Evolutionary conservation across 2,113 vertebrate species (phyloP), one percentile per base, ranked within the genome.

Genomic region (Semnornis frantzii): DNA sequence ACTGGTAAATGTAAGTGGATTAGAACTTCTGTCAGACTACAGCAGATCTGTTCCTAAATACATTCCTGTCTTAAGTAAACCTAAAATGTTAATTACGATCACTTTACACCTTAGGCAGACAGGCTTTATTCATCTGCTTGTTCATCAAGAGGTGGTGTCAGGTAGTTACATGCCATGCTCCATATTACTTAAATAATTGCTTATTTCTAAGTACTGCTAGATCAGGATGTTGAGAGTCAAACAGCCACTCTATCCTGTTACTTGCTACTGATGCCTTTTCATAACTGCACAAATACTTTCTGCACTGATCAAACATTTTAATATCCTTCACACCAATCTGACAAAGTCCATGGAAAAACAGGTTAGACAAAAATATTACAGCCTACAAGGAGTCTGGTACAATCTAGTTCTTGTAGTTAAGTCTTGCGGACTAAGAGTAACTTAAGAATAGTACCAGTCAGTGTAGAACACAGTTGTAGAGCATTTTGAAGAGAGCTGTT

Each of bases 311-410:
- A 72, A 87, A 82, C 30, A 68, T 59, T 81, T 85, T 82, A 74
- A 39, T 60, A 81, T 42, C 33, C 34, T 69, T 75, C 64, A 37
- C 54, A 85, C 24, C 69, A 54, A 77, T 76, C 63, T 81, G 82
- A 64, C 68, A 81, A 79, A 71, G 60, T 62, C 85, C 57, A 21
- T 70, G 54, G 73, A 94, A 93, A 84, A 94, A 84, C 76, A 92
- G 93, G 70, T 94, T 92, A 91, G 69, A 89, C 37, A 94, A 73
- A 93, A 87, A 80, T 66, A 80, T 33, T 91, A 90, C 65, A 93
- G 31, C 37, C 33, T 89, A 57, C 23, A 88, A 66, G 6, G 15
- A 81, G 52, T 74, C 77, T n/a, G 39, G 46, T 91, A 86, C 57
- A 91, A 83, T 59, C 54, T 6, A 90, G 48, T 62, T 91, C 58